phyloP scores from a whole-genome alignment of 2,888 invertebrate genomes.

The Mamestra brassicae region DNA sequence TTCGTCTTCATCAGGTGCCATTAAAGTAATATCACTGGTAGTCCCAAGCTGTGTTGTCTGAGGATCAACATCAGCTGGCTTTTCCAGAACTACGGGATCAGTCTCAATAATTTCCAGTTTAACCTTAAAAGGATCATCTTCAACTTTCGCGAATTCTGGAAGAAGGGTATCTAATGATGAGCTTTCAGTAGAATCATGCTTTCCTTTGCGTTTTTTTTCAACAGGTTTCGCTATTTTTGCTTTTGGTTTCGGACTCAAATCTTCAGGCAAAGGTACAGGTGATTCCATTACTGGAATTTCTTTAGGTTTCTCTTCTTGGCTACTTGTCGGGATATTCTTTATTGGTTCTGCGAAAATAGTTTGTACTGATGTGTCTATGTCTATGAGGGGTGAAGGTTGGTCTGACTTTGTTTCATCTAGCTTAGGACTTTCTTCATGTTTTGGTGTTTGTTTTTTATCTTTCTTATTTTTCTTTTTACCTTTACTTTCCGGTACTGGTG shows the following conservation, averaged over 20 bases:
- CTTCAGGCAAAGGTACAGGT: slow-evolving; percentile 32
- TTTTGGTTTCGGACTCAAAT: slow-evolving; percentile 74
- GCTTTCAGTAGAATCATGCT: slow-evolving; percentile 54
- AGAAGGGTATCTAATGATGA: slow-evolving; percentile 18
- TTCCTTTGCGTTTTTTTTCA: slow-evolving; percentile 79
- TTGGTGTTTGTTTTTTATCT: slow-evolving; percentile 65
- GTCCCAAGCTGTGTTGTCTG: background rate
- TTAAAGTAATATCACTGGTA: slow-evolving; percentile 17
- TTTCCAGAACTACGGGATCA: slow-evolving; percentile 4
- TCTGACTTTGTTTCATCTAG: slow-evolving; percentile 23
- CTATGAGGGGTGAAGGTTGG: slow-evolving; percentile 8
- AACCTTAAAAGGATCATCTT: slow-evolving; percentile 21
- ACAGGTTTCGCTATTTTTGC: slow-evolving; percentile 84
- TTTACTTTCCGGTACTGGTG: slow-evolving; percentile 51
- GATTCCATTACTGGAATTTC: slow-evolving; percentile 21
- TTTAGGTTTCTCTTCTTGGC: slow-evolving; percentile 28
- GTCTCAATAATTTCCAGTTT: slow-evolving; percentile 21
- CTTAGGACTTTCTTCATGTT: slow-evolving; percentile 45
- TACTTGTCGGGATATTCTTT: slow-evolving; percentile 6
- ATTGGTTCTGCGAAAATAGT: background rate
- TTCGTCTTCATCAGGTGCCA: slow-evolving; percentile 41
- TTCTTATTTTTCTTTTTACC: slow-evolving; percentile 71
- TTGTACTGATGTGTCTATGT: slow-evolving; percentile 9
- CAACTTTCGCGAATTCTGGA: slow-evolving; percentile 18
- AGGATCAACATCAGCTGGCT: background rate